Base-by-base conservation (phyloP, 2,888 invertebrate genomes). In the Elegia similella region DNA sequence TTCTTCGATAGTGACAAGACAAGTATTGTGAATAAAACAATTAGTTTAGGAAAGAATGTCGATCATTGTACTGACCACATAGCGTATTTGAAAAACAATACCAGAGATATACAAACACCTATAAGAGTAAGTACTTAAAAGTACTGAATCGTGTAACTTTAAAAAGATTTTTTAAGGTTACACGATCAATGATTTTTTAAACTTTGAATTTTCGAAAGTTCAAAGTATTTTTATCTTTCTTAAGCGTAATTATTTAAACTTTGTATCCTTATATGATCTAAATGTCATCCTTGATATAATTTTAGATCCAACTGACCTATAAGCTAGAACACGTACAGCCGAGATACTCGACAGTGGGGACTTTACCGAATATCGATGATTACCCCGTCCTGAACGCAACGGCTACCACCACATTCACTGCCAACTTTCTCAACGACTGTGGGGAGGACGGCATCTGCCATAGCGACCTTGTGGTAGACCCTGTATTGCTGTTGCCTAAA, bases 311-410 rank as follows among this genome's bases (percentile, higher is more conserved):
- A 68, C 92, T 98, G 13, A 96, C 96, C 56, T 98, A 98, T 78
- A 95, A 95, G 6, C 91, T 98, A 55, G 94, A 95, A 7, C 95
- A 96, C 78, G 91, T 92, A 7, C 93, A 95, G 55, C 95, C 95
- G 0, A 74, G 73, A 32, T 93, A 92, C 74, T 91, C 92, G 0
- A 70, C 75, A 0, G 75, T 81, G 16, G 93, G 94, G 23, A 80
- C 87, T 0, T 79, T 97, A 6, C 95, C 96, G 0, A 93, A 94
- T 62, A 94, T 96, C 46, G 95, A 95, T 67, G 93, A 94, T 65
- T 96, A 95, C 75, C 98, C 98, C 0, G 97, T 99, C 48, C 86
- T 99, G 55, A 98, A 98, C 82, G 95, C 97, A 62, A 96, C 96
- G 48, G 97, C 97, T 0, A 94, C 95, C 32, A 94, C 95, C 60